phyloP scores from a whole-genome alignment of 2,113 vertebrate species.

The Ctenomys sociabilis region DNA sequence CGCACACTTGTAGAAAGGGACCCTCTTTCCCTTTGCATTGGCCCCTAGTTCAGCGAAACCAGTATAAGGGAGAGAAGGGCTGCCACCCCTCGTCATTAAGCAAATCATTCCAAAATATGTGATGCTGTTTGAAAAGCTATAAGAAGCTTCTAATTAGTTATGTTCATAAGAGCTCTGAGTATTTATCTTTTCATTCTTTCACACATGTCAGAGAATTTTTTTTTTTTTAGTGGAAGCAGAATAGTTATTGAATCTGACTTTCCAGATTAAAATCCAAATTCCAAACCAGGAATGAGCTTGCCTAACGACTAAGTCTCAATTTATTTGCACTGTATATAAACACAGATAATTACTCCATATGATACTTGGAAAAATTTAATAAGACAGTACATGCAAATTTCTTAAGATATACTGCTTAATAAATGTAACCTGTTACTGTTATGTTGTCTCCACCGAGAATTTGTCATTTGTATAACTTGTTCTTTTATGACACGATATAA shows the following conservation, averaged over 20 bases:
- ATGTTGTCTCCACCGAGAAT: conserved; percentile 59
- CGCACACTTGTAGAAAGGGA: not conserved
- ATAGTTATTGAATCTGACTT: not conserved
- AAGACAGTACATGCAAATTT: not conserved
- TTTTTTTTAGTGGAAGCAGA: conserved; percentile 49
- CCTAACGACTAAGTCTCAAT: not conserved
- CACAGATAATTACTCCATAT: not conserved
- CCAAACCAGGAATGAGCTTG: not conserved
- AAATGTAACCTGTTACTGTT: conserved; percentile 44
- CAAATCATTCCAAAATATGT: conserved; percentile 76
- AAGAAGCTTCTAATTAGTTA: conserved; percentile 78
- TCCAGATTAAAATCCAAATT: not conserved
- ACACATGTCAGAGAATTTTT: conserved; percentile 79
- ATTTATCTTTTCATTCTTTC: conserved; percentile 85
- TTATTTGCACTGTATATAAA: conserved; percentile 7
- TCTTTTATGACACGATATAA: conserved; percentile 68
- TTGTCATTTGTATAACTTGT: conserved; percentile 68
- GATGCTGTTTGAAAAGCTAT: conserved; percentile 79
- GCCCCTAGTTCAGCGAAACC: not conserved
- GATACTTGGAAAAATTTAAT: conserved; percentile 7
- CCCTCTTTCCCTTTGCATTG: not conserved
- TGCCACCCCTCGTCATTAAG: not conserved
- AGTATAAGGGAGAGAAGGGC: not conserved
- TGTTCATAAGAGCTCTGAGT: conserved; percentile 78
- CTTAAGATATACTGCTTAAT: not conserved